Percentiles rank a stretch among this genome's conserved stretches.
These are phyloP conservation scores for Gorsachius magnificus DNA, from an alignment of 2,797 vertebrate species.

Conservation along the genomic window DNA sequence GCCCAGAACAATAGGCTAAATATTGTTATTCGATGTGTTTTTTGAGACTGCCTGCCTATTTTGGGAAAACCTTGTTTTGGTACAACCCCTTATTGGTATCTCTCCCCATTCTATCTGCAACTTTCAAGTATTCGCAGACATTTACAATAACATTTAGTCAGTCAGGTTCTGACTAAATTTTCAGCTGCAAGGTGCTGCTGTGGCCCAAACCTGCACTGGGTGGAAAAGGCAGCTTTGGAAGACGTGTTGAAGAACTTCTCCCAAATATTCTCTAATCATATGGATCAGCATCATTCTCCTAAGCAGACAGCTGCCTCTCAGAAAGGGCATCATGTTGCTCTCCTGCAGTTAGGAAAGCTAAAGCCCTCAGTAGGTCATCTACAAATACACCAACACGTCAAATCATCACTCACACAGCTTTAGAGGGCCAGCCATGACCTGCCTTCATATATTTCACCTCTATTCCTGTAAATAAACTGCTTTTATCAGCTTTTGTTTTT, in stretches of 20 bases:
- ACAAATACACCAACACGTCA: neutral
- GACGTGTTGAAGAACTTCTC: neutral
- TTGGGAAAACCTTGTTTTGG: neutral
- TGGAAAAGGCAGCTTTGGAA: neutral
- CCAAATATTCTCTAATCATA: neutral
- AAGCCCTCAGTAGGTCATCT: neutral
- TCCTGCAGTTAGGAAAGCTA: neutral
- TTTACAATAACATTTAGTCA: neutral
- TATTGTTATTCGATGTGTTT: neutral
- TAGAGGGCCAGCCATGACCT: neutral
- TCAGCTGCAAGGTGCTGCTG: neutral
- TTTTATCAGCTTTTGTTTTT: neutral
- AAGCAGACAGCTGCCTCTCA: neutral
- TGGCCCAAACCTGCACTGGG: neutral
- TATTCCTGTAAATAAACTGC: neutral
- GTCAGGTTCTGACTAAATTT: neutral
- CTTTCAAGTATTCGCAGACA: neutral
- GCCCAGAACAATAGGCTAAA: neutral
- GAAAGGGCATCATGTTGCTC: neutral
- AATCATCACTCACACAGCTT: neutral
- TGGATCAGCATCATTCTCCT: neutral
- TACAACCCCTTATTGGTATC: neutral
- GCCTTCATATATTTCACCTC: neutral
- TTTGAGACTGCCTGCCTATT: neutral
- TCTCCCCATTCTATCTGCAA: neutral